Percentiles rank a stretch among this genome's conserved stretches.
Conservation (phyloP, 2,888 invertebrate genomes). For the Stenodema calcarata region DNA sequence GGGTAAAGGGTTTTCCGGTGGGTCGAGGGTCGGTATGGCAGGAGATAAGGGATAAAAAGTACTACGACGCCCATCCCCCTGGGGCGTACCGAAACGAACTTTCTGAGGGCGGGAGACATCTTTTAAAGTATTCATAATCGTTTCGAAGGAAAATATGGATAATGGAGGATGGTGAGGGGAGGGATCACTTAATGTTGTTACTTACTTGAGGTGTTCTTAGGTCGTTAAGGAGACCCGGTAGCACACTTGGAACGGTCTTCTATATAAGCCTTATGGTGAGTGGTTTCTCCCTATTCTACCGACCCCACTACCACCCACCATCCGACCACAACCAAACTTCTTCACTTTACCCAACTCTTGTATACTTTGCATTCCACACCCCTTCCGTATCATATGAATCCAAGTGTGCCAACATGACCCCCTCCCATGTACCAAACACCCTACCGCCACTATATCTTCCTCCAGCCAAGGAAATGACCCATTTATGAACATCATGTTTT, state of each 20-base stretch:
- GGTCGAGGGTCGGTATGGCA: neutral
- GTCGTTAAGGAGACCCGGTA: neutral
- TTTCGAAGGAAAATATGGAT: neutral
- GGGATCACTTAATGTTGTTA: conserved; percentile 29
- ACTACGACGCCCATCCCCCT: neutral
- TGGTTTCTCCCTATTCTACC: neutral
- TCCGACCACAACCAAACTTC: neutral
- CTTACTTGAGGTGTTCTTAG: conserved; percentile 1
- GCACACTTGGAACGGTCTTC: neutral
- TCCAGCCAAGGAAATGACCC: no score
- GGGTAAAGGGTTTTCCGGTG: neutral
- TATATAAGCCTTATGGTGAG: conserved; percentile 2
- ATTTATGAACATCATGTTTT: no score
- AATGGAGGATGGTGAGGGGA: neutral
- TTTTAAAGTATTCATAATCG: conserved; percentile 25
- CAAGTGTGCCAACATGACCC: neutral
- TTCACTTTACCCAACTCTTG: neutral
- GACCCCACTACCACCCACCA: no score
- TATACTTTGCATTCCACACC: neutral
- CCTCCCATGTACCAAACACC: no score
- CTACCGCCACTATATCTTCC: no score
- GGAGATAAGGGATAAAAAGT: conserved; percentile 30
- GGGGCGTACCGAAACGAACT: neutral
- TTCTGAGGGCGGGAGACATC: conserved; percentile 20
- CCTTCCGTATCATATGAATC: neutral